Conservation (phyloP, 1,140 invertebrate genomes). For the Drosophila funebris region DNA sequence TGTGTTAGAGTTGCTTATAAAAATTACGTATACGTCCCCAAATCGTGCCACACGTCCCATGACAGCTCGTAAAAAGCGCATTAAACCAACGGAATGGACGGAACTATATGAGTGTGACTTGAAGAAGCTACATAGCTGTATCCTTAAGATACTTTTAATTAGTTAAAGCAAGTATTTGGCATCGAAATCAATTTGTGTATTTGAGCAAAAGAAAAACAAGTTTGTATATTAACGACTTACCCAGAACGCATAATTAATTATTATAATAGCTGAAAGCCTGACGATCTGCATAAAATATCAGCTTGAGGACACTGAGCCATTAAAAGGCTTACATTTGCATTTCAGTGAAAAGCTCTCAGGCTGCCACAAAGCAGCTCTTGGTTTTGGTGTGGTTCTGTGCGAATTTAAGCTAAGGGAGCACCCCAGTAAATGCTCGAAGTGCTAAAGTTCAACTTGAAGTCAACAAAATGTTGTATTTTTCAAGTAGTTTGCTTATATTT, state of each 20-base stretch:
- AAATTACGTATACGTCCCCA: conserved; percentile 38
- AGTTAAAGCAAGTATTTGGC: conserved; percentile 24
- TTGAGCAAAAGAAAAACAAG: neutral
- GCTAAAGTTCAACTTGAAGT: conserved; percentile 35
- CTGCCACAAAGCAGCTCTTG: neutral
- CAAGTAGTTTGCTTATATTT: conserved; percentile 14
- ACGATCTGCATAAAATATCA: conserved; percentile 28
- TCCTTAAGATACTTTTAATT: conserved; percentile 58
- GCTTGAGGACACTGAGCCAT: conserved; percentile 27
- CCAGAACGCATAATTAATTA: conserved; percentile 9
- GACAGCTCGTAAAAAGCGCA: conserved; percentile 54
- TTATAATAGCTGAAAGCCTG: neutral
- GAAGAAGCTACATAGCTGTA: conserved; percentile 38
- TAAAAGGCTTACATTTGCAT: conserved; percentile 59
- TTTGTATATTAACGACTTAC: neutral
- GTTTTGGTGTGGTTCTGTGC: neutral
- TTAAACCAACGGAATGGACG: conserved; percentile 5
- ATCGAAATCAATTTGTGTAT: neutral
- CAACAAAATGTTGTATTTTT: conserved; percentile 10
- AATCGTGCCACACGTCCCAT: neutral
- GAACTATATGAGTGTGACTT: neutral
- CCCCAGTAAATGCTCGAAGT: conserved; percentile 6
- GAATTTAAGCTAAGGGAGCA: too few species aligned
- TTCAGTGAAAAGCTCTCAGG: conserved; percentile 6
- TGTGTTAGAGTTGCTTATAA: conserved; percentile 30